Percentiles rank a stretch among this genome's conserved stretches.
Conservation (phyloP, 1,140 invertebrate genomes). For the Bombus consobrinus region DNA sequence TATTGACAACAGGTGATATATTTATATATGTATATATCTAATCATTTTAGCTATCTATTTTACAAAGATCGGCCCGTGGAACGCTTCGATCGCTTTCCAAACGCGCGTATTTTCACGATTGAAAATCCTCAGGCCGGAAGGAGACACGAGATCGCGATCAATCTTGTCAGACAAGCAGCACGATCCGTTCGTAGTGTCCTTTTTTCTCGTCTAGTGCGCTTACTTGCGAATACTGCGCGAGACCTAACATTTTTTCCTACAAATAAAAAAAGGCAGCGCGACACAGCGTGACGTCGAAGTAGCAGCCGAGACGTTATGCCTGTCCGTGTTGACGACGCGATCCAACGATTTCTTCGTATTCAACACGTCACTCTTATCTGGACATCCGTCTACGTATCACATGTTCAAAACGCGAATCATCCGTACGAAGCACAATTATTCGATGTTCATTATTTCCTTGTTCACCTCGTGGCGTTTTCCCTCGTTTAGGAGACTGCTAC, state of each 20-base stretch:
- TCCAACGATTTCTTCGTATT: neutral
- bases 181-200: conserved; percentile 25
- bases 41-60: conserved; percentile 79
- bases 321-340: neutral
- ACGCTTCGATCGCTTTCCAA: conserved; percentile 37
- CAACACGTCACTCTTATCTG: neutral
- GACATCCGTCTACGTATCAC: conserved; percentile 44
- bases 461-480: neutral
- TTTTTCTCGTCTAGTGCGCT: conserved; percentile 48
- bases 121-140: conserved; percentile 64
- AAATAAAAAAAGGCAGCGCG: conserved; percentile 72
- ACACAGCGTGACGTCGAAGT: conserved; percentile 60
- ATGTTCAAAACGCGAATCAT: conserved; percentile 44
- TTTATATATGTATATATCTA: conserved; percentile 67
- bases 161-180: conserved; percentile 38
- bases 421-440: conserved; percentile 15
- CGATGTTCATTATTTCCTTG: neutral
- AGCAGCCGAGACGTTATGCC: conserved; percentile 57
- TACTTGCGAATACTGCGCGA: conserved; percentile 46
- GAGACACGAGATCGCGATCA: conserved; percentile 49
- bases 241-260: conserved; percentile 62
- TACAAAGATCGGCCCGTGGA: conserved; percentile 71
- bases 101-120: conserved; percentile 44
- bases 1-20: conserved; percentile 80
- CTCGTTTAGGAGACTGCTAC: conserved; percentile 51